Evolutionary conservation across 2,113 vertebrate genomes (phyloP), one percentile per base, ranked within the genome.

Genomic region (Sebastes fasciatus): DNA sequence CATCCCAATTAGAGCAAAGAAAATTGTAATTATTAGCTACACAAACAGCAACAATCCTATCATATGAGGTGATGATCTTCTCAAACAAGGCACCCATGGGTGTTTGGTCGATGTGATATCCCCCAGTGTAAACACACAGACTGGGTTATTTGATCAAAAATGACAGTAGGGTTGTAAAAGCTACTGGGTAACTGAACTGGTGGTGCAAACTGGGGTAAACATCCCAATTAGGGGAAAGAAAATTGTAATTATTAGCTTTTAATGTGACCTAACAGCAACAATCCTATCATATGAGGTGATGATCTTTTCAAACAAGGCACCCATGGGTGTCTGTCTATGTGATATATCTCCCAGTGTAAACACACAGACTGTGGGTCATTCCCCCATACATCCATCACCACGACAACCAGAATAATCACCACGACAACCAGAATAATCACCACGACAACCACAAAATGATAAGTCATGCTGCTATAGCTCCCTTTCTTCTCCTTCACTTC

Each of bases 91-190:
- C 67, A 67, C 46, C 17, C 23, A 1, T 64, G 55, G 54, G 45
- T 78, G 76, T 64, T 62, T 66, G 34, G 55, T 49, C 51, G 52
- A 46, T 61, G 19, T 63, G 2, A 57, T 55, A 62, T 2, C 19
- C 77, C 77, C 66, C 52, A 2, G 54, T 61, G 58, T 72, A 76
- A 86, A 83, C 73, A 88, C 70, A 64, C 57, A 5, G 14, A 54
- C 62, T 54, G 78, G 69, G 21, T 34, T 34, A 34, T 34, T 34
- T 10, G 19, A 75, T 10, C 34, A 46, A 23, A 80, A 48, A 48
- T 26, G 17, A 34, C 34, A 34, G 34, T 34, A 34, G 1, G 48
- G 12, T 52, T 66, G 43, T 64, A 60, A 55, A 73, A 45, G 26
- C 75, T 23, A 14, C 48, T 17, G 61, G 34, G 26, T 63, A 34